A percentile compares a stretch with the other conserved stretches of the same genome.
Evolutionary conservation across 2,797 vertebrate genomes (phyloP).

Genomic region (Microchirus variegatus): DNA sequence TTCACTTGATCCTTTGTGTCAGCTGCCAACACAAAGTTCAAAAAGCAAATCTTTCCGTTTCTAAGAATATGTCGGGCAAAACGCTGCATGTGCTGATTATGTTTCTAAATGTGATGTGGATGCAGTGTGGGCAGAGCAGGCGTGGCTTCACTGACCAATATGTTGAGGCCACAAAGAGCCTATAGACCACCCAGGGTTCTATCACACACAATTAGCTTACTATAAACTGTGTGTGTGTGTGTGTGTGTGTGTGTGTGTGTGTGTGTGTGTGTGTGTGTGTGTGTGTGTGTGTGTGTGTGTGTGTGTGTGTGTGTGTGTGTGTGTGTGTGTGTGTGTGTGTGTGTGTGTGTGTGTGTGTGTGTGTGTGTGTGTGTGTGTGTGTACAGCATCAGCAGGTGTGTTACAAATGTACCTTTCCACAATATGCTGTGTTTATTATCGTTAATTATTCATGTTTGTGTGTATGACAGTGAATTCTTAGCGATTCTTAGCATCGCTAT

Average conservation of each 20-base stretch:
- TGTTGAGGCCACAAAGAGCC: slow-evolving; percentile 39
- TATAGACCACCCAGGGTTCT: slow-evolving; percentile 66
- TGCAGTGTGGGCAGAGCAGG: slow-evolving; percentile 15
- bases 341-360: neutral
- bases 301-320: neutral
- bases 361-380: slow-evolving; percentile 7
- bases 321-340: slow-evolving; percentile 8
- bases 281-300: slow-evolving; percentile 6
- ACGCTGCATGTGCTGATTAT: slow-evolving; percentile 39
- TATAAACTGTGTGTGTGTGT: neutral
- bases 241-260: slow-evolving; percentile 4
- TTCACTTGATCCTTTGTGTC: slow-evolving; percentile 3
- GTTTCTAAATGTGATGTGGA: slow-evolving; percentile 43
- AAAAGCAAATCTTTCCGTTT: slow-evolving; percentile 28
- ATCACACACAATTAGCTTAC: slow-evolving; percentile 39
- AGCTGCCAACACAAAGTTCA: neutral
- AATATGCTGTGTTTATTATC: slow-evolving; percentile 8
- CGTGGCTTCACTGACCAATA: slow-evolving; percentile 37
- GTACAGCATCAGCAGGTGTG: neutral
- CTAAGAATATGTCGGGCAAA: slow-evolving; percentile 24
- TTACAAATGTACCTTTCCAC: slow-evolving; percentile 10
- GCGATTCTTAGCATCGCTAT: slow-evolving; percentile 28
- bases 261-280: neutral
- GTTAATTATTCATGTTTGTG: neutral
- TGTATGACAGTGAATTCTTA: slow-evolving; percentile 22